Conservation (phyloP, 2,113 vertebrate species). For the Tyrannus savana region DNA sequence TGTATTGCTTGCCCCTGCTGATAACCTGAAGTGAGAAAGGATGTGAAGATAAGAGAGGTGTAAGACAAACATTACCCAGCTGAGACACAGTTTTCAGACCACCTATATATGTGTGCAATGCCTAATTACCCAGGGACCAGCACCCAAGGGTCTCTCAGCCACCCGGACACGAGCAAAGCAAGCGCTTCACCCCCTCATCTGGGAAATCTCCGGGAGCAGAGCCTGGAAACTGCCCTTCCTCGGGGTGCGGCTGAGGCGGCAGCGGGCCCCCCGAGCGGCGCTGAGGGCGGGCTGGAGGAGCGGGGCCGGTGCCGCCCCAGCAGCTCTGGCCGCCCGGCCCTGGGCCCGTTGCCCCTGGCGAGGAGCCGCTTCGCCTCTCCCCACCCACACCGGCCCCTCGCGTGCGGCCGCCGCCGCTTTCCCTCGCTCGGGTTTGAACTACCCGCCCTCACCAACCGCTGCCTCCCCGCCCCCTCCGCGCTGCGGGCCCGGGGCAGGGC, state of each 20-base stretch:
- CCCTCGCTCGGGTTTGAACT: constrained; percentile 69
- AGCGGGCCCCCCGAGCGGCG: background rate
- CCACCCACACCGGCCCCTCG: background rate
- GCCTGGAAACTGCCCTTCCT: background rate
- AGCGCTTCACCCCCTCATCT: background rate
- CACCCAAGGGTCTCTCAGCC: background rate
- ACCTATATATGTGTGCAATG: accelerated
- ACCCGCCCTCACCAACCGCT: constrained; percentile 67
- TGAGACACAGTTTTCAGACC: background rate
- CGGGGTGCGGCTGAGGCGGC: background rate
- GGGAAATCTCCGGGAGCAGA: background rate
- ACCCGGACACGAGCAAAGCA: background rate
- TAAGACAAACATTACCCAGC: background rate
- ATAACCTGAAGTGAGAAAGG: background rate
- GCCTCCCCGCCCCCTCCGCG: background rate
- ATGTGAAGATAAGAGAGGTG: background rate
- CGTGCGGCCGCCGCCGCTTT: constrained; percentile 23
- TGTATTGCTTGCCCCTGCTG: background rate
- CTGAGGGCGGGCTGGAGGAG: background rate
- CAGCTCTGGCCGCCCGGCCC: background rate
- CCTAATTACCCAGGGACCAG: background rate
- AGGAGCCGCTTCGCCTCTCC: constrained; percentile 12
- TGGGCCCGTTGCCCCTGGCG: constrained; percentile 37
- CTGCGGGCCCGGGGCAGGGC: background rate
- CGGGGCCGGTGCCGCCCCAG: background rate